These are phyloP conservation scores for Aradus depressus DNA, from an alignment of 2,888 invertebrate genomes.

Conservation along the genomic window DNA sequence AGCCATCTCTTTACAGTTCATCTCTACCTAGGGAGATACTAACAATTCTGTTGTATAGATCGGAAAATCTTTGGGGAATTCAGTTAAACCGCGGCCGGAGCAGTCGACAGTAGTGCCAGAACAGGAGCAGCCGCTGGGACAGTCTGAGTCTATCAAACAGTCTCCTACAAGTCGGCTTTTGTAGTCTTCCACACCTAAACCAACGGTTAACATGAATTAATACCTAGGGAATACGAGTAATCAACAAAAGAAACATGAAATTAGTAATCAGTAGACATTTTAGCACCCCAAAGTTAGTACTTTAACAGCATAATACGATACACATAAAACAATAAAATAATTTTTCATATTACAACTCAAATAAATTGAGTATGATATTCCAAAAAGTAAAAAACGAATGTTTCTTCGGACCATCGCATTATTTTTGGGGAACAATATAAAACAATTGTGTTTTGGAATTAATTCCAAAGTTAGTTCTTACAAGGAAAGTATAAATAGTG, in stretches of 20 bases:
- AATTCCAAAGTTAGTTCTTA: too few species aligned
- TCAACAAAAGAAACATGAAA: not conserved
- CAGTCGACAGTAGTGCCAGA: slow-evolving; percentile 86
- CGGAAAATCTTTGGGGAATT: slow-evolving; percentile 84
- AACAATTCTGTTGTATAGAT: slow-evolving; percentile 75
- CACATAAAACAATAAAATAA: not conserved
- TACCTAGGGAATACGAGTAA: not conserved
- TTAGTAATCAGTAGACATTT: not conserved
- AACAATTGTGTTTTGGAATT: too few species aligned
- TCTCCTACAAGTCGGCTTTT: slow-evolving; percentile 65
- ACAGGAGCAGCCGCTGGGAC: slow-evolving; percentile 82
- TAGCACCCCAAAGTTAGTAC: not conserved
- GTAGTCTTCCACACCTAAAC: slow-evolving; percentile 69
- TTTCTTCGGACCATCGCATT: too few species aligned
- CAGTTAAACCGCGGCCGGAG: slow-evolving; percentile 65
- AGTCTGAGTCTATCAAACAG: slow-evolving; percentile 73
- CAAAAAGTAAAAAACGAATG: too few species aligned
- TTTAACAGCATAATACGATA: not conserved
- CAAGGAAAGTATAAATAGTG: too few species aligned
- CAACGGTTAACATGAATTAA: slow-evolving; percentile 19
- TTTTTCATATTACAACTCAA: not conserved
- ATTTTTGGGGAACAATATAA: too few species aligned
- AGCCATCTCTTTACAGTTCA: too few species aligned
- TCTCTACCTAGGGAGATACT: too few species aligned
- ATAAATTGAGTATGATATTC: too few species aligned